Evolutionary conservation across 2,888 invertebrate species (phyloP), one percentile per base, ranked within the genome.

Genomic region (Agrypnus murinus): DNA sequence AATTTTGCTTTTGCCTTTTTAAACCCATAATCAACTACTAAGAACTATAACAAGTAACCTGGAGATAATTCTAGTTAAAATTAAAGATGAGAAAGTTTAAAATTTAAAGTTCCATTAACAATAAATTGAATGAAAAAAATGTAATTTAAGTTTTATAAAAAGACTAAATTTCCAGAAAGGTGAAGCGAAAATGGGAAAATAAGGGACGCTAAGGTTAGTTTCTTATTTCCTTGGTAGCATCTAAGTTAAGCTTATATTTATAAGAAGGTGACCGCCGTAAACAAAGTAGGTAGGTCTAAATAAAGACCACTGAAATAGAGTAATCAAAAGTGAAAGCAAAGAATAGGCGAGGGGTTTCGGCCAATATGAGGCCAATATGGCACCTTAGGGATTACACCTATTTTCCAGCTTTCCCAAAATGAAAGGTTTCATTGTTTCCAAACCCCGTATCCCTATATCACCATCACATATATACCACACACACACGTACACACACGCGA

Each of bases 351-450:
- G 66, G 69, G 69, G 65, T 62, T 69, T 65, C 62, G 65, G 57
- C 65, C 71, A 67, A 71, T 71, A 69, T 69, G 36, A 65, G 63
- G 50, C 72, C 65, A 72, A 69, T 40, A 69, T 63, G 34, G 66
- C 55, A 69, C 72, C 66, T 65, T 62, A 19, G 72, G 69, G 72
- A 69, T 63, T 72, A 59, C 60, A 68, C 60, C 72, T 72, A 68
- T 65, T 65, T 69, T 68, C 50, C 67, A 71, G 67, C 63, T 67
- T 66, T 68, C 64, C 50, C 45, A 71, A 68, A 71, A 71, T 71
- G 67, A 71, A 71, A 71, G 71, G 53, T 67, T 71, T 71, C 67
- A 67, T 71, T 71, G 64, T 71, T 71, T 67, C 63, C 64, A 71
- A 71, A 71, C 58, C n/a, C 17, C 66, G 46, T 59, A 36, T 65